phyloP scores from a whole-genome alignment of 2,797 vertebrate species.

The Pitangus sulphuratus region DNA sequence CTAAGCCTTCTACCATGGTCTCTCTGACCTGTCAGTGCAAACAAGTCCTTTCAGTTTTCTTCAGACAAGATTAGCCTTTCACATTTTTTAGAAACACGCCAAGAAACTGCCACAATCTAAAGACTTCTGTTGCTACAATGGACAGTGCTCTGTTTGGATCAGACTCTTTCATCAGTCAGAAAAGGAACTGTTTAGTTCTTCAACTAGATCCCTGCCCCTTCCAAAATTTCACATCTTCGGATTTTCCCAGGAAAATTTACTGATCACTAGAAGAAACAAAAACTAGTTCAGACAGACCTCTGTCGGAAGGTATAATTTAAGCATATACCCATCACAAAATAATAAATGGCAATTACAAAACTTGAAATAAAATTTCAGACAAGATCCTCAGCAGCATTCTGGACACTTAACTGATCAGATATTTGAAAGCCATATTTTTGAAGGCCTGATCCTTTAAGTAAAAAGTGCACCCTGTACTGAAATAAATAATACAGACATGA shows the following conservation, averaged over 20 bases:
- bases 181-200: background rate
- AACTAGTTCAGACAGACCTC: background rate
- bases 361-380: background rate
- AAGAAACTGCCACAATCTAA: background rate
- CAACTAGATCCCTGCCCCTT: background rate
- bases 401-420: background rate
- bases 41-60: background rate
- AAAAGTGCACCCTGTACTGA: background rate
- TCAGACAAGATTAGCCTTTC: background rate
- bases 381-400: background rate
- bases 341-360: background rate
- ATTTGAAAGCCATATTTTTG: background rate
- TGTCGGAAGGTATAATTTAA: background rate
- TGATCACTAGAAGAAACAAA: background rate
- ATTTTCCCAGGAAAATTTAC: background rate
- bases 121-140: background rate
- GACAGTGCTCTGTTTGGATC: background rate
- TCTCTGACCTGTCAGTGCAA: constrained; percentile 86
- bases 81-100: background rate
- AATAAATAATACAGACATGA: background rate
- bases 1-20: constrained; percentile 86
- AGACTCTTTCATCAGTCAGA: background rate
- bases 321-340: background rate
- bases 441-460: background rate
- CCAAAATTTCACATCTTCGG: background rate